phyloP scores from a whole-genome alignment of 2,888 invertebrate species.

The Lymantria dispar region DNA sequence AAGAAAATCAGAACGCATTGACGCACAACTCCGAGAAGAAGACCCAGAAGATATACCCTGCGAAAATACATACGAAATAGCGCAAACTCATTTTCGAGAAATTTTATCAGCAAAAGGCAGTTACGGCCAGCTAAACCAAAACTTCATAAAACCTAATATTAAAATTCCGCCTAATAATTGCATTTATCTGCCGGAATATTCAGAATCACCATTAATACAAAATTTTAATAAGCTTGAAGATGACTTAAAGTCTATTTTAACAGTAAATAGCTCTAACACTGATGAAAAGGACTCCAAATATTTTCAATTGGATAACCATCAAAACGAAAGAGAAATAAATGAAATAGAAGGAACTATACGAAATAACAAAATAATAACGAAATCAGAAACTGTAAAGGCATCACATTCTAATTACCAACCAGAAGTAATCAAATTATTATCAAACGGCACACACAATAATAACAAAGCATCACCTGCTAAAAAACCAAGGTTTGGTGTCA shows the following conservation, averaged over 20 bases:
- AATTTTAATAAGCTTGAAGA: slow-evolving; percentile 70
- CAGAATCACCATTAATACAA: slow-evolving; percentile 60
- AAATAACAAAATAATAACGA: slow-evolving; percentile 72
- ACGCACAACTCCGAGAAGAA: slow-evolving; percentile 84
- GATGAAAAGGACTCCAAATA: slow-evolving; percentile 63
- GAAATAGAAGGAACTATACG: slow-evolving; percentile 78
- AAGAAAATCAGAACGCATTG: slow-evolving; percentile 87
- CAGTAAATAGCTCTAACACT: slow-evolving; percentile 69
- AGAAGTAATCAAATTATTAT: slow-evolving; percentile 61
- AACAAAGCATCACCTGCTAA: slow-evolving; percentile 47
- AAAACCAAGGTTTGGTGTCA: slow-evolving; percentile 54
- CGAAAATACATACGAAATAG: slow-evolving; percentile 73
- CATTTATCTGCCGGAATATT: slow-evolving; percentile 54
- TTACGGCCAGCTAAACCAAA: slow-evolving; percentile 72
- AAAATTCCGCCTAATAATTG: slow-evolving; percentile 44
- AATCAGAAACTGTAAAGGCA: slow-evolving; percentile 69
- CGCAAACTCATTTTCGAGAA: slow-evolving; percentile 68
- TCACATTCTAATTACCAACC: slow-evolving; percentile 50
- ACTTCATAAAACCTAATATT: slow-evolving; percentile 39
- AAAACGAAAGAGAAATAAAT: slow-evolving; percentile 77
- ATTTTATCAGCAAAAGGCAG: slow-evolving; percentile 60
- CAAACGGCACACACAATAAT: slow-evolving; percentile 66
- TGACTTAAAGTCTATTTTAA: slow-evolving; percentile 74
- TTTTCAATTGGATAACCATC: slow-evolving; percentile 64
- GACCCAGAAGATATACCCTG: slow-evolving; percentile 69